Percentiles rank a stretch among this genome's conserved stretches.
Conservation (phyloP, 2,797 vertebrate genomes). For the Odontamblyopus rebecca region DNA sequence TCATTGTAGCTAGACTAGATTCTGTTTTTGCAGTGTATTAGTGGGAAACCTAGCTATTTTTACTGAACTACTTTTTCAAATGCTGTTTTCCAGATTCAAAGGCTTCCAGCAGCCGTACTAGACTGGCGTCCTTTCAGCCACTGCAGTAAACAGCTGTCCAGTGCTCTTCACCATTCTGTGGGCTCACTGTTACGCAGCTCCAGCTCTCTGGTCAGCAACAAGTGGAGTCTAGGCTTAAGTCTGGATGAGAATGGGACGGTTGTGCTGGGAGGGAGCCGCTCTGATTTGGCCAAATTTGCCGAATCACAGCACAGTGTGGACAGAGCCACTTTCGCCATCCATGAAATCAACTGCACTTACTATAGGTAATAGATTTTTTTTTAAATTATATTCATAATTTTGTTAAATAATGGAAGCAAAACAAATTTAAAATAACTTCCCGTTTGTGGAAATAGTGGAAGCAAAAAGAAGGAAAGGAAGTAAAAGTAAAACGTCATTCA, state of each 20-base stretch:
- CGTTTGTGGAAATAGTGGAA: neutral
- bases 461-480: neutral
- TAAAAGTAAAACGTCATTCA: neutral
- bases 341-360: constrained; percentile 79
- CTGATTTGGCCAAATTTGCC: constrained; percentile 78
- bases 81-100: constrained; percentile 64
- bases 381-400: too few species aligned
- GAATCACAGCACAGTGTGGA: constrained; percentile 75
- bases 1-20: too few species aligned
- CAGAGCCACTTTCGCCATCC: constrained; percentile 79
- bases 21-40: too few species aligned
- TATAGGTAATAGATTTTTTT: constrained; percentile 70
- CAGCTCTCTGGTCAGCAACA: constrained; percentile 74
- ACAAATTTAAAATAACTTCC: neutral
- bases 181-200: constrained; percentile 79
- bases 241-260: constrained; percentile 67
- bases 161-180: constrained; percentile 79
- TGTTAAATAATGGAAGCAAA: too few species aligned
- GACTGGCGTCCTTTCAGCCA: constrained; percentile 80
- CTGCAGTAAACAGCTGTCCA: constrained; percentile 79
- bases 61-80: neutral
- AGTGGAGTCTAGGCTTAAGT: constrained; percentile 74
- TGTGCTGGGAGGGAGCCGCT: constrained; percentile 75
- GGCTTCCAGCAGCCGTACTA: constrained; percentile 71
- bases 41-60: too few species aligned